Base-by-base conservation (phyloP, 2,113 vertebrate species). In the Dicentrarchus labrax region DNA sequence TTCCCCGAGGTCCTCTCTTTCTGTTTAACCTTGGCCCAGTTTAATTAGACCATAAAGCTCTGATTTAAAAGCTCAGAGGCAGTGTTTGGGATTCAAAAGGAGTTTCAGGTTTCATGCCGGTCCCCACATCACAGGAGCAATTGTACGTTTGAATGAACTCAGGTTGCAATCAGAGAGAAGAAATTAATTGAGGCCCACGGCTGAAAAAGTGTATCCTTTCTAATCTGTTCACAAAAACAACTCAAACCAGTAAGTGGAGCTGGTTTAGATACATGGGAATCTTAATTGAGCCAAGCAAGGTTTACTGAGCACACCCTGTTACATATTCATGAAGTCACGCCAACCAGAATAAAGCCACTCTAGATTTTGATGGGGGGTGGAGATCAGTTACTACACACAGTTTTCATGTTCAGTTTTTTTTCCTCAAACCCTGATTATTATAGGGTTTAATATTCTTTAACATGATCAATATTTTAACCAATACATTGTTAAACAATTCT, bases 1-100 rank as follows among this genome's bases (percentile, higher is more conserved):
- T 88, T 85, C 84, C 90, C 84, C 0, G 19, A 69, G 67, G 87
- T 68, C 53, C 41, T 38, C 47, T 72, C 22, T 39, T 7, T 82
- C 53, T n/a, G 65, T 84, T 82, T 69, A 77, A 91, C 89, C 89
- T 91, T 89, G 86, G 57, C 85, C 61, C 69, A 47, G 22, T 86
- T 91, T 87, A 80, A 92, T 89, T 71, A 84, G 79, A 79, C 80
- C 69, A 64, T 85, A 84, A 87, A 90, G 8, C 71, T 68, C 41
- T 22, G 76, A 70, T 92, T 76, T 84, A 57, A 82, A 75, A 73
- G 73, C 57, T 24, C 56, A 15, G 38, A 21, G 73, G 36, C 62
- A 47, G 36, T 67, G 72, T 88, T 86, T 84, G 64, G 69, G n/a
- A 91, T 89, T 85, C 76, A 88, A 61, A 51, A 5, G 39, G 72